Evolutionary conservation across 2,888 invertebrate genomes (phyloP).

Genomic region (Alentia gelatinosa): DNA sequence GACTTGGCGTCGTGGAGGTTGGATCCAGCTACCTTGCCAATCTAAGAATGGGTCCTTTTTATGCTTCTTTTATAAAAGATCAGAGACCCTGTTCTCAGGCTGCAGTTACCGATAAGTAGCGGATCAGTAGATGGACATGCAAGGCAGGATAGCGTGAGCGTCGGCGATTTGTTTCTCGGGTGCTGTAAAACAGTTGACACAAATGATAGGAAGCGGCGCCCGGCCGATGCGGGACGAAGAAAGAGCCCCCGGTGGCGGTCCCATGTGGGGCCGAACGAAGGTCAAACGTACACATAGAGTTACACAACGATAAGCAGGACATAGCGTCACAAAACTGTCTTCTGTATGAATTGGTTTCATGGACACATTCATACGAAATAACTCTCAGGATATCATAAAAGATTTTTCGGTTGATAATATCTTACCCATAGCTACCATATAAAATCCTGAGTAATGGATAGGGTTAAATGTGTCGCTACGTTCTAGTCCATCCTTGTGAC

Average conservation of each 20-base stretch:
- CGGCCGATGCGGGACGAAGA: not conserved
- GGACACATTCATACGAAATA: not conserved
- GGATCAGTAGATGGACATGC: not conserved
- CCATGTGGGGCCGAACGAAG: too few relatives aligned
- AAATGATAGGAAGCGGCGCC: not conserved
- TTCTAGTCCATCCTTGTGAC: too few relatives aligned
- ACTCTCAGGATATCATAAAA: too few relatives aligned
- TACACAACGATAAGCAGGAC: not conserved
- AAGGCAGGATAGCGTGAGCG: not conserved
- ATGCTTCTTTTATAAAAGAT: not conserved
- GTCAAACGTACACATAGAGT: not conserved
- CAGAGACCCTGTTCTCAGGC: not conserved
- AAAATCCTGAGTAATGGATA: too few relatives aligned
- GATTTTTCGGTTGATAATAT: too few relatives aligned
- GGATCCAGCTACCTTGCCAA: not conserved
- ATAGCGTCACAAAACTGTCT: too few relatives aligned
- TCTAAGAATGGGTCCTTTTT: not conserved
- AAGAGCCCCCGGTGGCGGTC: not conserved
- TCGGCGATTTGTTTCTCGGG: not conserved
- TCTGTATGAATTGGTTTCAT: not conserved
- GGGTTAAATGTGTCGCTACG: too few relatives aligned
- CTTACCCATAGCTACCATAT: too few relatives aligned
- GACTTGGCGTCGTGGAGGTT: too few relatives aligned
- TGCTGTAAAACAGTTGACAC: conserved; percentile 4
- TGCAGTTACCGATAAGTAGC: not conserved